Evolutionary conservation across 2,113 vertebrate species (phyloP), one percentile per base, ranked within the genome.

Genomic region (Sarotherodon lohbergeri): DNA sequence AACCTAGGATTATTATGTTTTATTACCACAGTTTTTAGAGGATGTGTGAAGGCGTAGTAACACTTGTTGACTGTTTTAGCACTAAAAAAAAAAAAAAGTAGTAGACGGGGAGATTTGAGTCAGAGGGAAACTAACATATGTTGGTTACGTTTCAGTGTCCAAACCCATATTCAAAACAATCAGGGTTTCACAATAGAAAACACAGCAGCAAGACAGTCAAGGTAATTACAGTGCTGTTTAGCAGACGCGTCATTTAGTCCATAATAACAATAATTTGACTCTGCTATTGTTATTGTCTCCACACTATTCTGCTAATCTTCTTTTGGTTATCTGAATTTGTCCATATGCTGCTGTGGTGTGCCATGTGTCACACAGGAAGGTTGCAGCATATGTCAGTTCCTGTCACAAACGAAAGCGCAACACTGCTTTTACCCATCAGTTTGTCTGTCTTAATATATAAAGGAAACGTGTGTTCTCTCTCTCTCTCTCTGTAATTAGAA

Each of bases 301-400:
- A 39, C 29, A n/a, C n/a, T 54, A 9, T 68, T 16, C 73, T 36
- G 32, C 41, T 80, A 50, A 82, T 90, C n/a, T 5, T 80, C 32
- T 59, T 11, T 61, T 66, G 83, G 27, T 32, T 43, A 83, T 91
- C 50, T 83, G 32, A 85, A n/a, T 29, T 14, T n/a, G 55, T 54
- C 82, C 83, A 86, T 93, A 4, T 93, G 93, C 71, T 43, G 22
- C 39, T 91, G 91, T 66, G 76, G 71, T 80, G 61, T 68, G 84
- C 73, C 82, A 57, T 79, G 86, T 90, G 87, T 81, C 63, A 85
- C 88, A 90, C 90, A 93, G 92, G 92, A 93, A 94, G 84, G 48
- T 92, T 78, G 88, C 90, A 86, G 83, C 43, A 61, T 24, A 88
- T 91, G 88, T 92, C 87, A 93, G 61, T 92, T 95, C 93, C 94